Percentiles rank a stretch among this genome's conserved stretches.
Conservation (phyloP, 2,113 vertebrate genomes). For the Arothron firmamentum region DNA sequence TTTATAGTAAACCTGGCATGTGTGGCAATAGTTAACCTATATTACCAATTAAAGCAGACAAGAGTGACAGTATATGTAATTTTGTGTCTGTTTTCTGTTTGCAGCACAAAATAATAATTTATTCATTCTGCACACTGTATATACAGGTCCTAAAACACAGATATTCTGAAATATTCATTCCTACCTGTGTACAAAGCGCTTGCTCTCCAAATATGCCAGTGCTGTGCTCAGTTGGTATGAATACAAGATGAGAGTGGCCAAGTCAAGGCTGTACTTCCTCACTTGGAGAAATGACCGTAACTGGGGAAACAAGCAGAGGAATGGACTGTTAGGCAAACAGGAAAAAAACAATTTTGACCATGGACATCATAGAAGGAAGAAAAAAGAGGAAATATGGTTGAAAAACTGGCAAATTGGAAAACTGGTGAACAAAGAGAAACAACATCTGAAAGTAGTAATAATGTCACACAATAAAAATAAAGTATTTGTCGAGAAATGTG, state of each 20-base stretch:
- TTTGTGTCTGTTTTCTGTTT: no score
- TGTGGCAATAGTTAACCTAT: no score
- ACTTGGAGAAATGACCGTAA: conserved; percentile 94
- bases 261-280: conserved; percentile 92
- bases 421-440: background rate
- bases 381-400: background rate
- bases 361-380: background rate
- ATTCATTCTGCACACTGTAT: no score
- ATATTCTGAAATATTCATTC: background rate
- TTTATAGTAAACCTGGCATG: no score
- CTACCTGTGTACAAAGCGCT: conserved; percentile 98
- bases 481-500: no score
- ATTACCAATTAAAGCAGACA: no score
- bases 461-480: background rate
- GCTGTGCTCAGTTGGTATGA: conserved; percentile 96
- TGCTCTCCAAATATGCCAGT: conserved; percentile 95
- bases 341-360: background rate
- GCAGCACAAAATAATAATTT: no score
- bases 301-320: conserved; percentile 61
- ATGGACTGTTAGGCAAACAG: background rate
- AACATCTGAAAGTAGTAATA: conserved; percentile 4
- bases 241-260: conserved; percentile 91
- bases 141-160: no score
- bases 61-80: no score
- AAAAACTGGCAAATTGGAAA: background rate